phyloP scores from a whole-genome alignment of 2,888 invertebrate species.

The Orthosia gracilis region DNA sequence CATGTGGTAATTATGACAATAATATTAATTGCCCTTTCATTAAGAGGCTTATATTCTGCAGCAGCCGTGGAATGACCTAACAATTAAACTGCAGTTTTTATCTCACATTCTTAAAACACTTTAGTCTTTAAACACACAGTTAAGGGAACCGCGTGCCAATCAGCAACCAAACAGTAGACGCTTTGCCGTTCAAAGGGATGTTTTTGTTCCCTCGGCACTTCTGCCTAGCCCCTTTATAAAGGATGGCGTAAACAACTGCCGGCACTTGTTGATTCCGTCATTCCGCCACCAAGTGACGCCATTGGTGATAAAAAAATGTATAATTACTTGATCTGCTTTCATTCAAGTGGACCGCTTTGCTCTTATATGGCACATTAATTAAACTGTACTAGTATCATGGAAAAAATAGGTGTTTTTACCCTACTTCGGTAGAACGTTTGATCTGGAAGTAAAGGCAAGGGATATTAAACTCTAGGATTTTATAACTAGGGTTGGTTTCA shows the following conservation, averaged over 20 bases:
- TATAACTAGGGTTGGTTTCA: background rate
- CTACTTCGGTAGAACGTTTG: slow-evolving; percentile 61
- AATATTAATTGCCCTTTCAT: background rate
- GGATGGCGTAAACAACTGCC: slow-evolving; percentile 51
- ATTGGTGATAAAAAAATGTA: slow-evolving; percentile 60
- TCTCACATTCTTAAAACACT: background rate
- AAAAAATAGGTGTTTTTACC: slow-evolving; percentile 58
- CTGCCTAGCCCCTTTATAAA: slow-evolving; percentile 32
- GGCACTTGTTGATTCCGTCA: slow-evolving; percentile 46
- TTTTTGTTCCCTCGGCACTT: slow-evolving; percentile 27
- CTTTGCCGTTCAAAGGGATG: slow-evolving; percentile 18
- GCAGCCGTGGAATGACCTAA: background rate
- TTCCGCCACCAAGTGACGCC: slow-evolving; percentile 50
- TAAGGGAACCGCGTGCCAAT: slow-evolving; percentile 31
- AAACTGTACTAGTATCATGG: slow-evolving; percentile 62
- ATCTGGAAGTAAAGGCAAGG: slow-evolving; percentile 38
- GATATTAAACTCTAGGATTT: slow-evolving; percentile 12
- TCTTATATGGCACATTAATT: slow-evolving; percentile 72
- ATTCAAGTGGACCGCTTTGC: slow-evolving; percentile 67
- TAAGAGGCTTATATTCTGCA: background rate
- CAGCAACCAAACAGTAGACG: slow-evolving; percentile 29
- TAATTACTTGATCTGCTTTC: slow-evolving; percentile 71
- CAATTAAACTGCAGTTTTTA: slow-evolving; percentile 16
- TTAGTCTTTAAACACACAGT: slow-evolving; percentile 29
- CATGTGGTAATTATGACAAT: background rate